Base-by-base conservation (phyloP, 1,140 invertebrate genomes). In the Drosophila ogumai region DNA sequence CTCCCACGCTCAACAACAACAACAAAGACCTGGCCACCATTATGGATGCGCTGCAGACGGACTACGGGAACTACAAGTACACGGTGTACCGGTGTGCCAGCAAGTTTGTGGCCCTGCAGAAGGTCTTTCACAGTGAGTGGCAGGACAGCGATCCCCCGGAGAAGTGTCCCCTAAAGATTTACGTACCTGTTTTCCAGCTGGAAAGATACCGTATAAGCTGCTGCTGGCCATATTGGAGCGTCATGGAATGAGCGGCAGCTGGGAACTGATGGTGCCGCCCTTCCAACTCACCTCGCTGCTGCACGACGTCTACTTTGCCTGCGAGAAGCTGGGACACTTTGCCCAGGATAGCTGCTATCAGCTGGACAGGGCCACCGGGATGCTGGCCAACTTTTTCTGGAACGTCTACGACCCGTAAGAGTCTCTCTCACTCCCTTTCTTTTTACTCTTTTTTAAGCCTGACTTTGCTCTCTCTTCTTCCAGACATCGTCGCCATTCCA, bases 81-180 rank as follows among this genome's bases (percentile, higher is more conserved):
- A 92, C 91, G 0, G 91, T 92, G 6, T 92, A 92, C 71, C 76
- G 91, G 4, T 92, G 91, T 66, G 91, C 91, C 44, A 75, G 76
- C 25, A 92, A 92, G 76, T 80, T 92, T 47, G 49, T 90, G 3
- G 77, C 82, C 8, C 34, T 92, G 17, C 90, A 92, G 41, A 92
- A 91, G 60, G 74, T 82, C 13, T 77, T 92, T 41, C 86, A 90
- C 73, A 92, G 91, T 92, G 63, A 75, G 81, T 85, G 47, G 3
- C 10, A 40, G 5, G 17, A 15, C n/a, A 15, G 22, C 44, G 31
- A 47, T 0, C n/a, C 6, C 9, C 40, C 6, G 9, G n/a, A 19
- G 3, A 1, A 5, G 7, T 15, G 31, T 8, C 1, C 2, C 15
- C 31, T 46, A 19, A 25, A 25, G 25, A 46, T 2, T 19, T 38